Base-by-base conservation (phyloP, 2,797 vertebrate species). In the Emydoidea blandingii region DNA sequence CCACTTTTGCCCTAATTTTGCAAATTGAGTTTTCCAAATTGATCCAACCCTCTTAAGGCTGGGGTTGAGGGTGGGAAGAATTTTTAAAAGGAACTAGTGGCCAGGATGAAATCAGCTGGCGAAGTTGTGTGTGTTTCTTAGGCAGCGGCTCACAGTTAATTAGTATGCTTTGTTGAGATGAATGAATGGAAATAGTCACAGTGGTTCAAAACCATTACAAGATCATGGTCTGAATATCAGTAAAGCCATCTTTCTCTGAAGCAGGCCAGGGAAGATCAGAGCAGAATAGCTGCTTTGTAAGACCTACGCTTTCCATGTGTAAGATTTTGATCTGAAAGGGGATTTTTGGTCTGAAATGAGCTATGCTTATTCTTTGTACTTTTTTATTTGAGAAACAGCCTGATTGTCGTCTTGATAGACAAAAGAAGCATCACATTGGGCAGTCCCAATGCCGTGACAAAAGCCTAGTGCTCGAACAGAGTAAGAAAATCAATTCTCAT, bases 311-410 rank as follows among this genome's bases (percentile, higher is more conserved):
- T 15, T 85, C 34, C 6, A 78, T 82, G 65, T 89, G 62, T 80
- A 5, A 2, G 0, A 0, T 3, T 0, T 1, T 29, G 31, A 56
- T 37, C 83, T 76, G 27, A 87, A 68, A 1, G 0, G 54, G 0
- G 0, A 10, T 53, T 89, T 68, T 68, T 53, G 56, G 49, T n/a
- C 83, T 86, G 87, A 85, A 44, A 88, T 50, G 62, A 83, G 62
- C 84, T 1, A 0, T 16, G 49, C 1, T 1, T 0, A 0, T 89
- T 86, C 57, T 23, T 59, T 53, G 12, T 8, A 81, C 72, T 91
- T 83, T 37, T 49, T 83, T 57, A 57, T 49, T 57, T 7, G 82
- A 52, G 54, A 52, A 84, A 49, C 79, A 72, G 86, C 83, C 65
- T 18, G 47, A 54, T 86, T 84, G 85, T 59, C 16, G 65, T 74